Evolutionary conservation across 1,140 invertebrate genomes (phyloP).

Genomic region (Riptortus pedestris): DNA sequence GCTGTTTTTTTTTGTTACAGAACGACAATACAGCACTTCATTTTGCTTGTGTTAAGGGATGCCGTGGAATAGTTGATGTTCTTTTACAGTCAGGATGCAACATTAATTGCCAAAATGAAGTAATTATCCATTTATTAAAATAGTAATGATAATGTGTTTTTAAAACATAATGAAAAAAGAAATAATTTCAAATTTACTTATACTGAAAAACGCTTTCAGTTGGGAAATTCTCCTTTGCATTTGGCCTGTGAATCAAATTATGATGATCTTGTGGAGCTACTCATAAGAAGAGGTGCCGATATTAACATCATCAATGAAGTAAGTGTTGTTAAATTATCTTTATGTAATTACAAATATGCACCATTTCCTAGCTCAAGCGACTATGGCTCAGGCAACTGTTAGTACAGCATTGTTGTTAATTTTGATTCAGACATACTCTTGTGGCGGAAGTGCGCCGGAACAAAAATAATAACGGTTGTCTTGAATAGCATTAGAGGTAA

Average conservation of each 20-base stretch:
- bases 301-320: slow-evolving; percentile 62
- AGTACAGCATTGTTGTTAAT: no score
- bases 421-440: no score
- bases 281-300: slow-evolving; percentile 58
- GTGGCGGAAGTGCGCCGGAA: no score
- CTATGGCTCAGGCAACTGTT: no score
- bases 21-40: slow-evolving; percentile 61
- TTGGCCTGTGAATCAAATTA: slow-evolving; percentile 61
- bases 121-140: no score
- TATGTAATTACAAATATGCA: no score
- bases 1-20: slow-evolving; percentile 43
- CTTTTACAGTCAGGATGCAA: slow-evolving; percentile 54
- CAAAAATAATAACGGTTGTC: no score
- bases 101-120: slow-evolving; percentile 61
- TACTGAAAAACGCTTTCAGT: slow-evolving; percentile 50
- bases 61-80: slow-evolving; percentile 57
- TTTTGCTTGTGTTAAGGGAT: slow-evolving; percentile 60
- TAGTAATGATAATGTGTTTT: no score
- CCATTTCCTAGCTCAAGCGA: no score
- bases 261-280: slow-evolving; percentile 54
- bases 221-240: slow-evolving; percentile 65
- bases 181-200: no score
- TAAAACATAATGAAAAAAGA: no score
- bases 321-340: slow-evolving; percentile 35
- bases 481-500: no score